Conservation (phyloP, 2,113 vertebrate genomes). For the Callorhinus ursinus region DNA sequence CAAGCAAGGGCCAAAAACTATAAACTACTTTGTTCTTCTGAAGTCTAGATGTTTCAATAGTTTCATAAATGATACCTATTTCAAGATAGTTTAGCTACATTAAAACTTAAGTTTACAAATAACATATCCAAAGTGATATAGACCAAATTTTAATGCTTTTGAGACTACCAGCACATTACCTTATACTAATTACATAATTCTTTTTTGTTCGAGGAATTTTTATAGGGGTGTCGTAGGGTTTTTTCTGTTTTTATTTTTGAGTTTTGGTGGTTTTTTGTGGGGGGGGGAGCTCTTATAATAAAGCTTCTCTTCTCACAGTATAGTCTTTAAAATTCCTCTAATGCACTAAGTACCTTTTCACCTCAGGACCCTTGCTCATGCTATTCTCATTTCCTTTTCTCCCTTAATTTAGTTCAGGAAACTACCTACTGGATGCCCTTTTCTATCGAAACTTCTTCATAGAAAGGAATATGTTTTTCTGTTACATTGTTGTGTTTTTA, state of each 20-base stretch:
- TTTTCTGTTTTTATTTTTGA: not conserved
- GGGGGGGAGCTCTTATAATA: not conserved
- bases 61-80: constrained; percentile 5
- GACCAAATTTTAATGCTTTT: not conserved
- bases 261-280: not conserved
- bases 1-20: not conserved
- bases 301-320: not conserved
- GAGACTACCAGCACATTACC: not conserved
- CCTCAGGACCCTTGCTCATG: not conserved
- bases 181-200: not conserved
- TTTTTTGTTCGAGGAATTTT: not conserved
- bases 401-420: not conserved
- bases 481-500: constrained; percentile 4
- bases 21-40: not conserved
- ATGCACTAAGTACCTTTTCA: not conserved
- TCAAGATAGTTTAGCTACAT: not conserved
- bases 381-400: not conserved
- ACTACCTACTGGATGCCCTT: not conserved
- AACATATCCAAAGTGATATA: not conserved
- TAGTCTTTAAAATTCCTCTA: not conserved
- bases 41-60: not conserved
- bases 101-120: constrained; percentile 47
- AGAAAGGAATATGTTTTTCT: not conserved
- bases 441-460: constrained; percentile 43
- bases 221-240: not conserved